These are phyloP conservation scores for Sphyrna mokarran DNA, from an alignment of 2,113 vertebrate genomes.

Conservation along the genomic window DNA sequence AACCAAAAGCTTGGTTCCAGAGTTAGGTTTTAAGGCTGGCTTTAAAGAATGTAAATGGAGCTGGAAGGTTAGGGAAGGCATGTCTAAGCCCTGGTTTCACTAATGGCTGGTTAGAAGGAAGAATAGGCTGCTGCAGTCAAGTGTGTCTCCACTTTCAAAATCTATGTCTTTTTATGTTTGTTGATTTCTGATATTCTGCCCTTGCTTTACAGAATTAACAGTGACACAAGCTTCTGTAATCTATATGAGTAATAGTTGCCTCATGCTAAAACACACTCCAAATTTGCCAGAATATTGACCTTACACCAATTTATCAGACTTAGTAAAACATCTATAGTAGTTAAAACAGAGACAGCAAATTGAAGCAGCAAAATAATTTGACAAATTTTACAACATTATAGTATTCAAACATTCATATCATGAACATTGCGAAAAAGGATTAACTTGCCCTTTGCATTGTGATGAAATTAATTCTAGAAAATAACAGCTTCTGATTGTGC, in stretches of 20 bases:
- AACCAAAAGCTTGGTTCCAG: neutral
- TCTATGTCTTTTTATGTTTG: neutral
- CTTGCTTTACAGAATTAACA: neutral
- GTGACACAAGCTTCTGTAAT: neutral
- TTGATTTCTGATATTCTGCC: neutral
- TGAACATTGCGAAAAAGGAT: neutral
- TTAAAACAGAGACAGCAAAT: neutral
- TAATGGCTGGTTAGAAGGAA: neutral
- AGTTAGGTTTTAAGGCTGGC: neutral
- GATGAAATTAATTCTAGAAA: neutral
- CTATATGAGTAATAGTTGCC: neutral
- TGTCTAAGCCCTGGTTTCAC: neutral
- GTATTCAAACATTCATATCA: neutral
- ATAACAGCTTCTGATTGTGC: neutral
- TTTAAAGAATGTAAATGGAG: neutral
- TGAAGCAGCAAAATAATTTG: neutral
- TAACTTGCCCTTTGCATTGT: neutral
- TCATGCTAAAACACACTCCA: neutral
- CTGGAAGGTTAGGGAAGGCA: neutral
- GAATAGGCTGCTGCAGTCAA: neutral
- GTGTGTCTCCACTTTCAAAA: neutral
- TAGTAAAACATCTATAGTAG: neutral
- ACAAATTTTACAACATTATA: neutral
- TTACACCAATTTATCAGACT: neutral
- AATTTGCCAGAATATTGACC: neutral